Evolutionary conservation across 2,888 invertebrate genomes (phyloP).

Genomic region (Deroplatys truncata): DNA sequence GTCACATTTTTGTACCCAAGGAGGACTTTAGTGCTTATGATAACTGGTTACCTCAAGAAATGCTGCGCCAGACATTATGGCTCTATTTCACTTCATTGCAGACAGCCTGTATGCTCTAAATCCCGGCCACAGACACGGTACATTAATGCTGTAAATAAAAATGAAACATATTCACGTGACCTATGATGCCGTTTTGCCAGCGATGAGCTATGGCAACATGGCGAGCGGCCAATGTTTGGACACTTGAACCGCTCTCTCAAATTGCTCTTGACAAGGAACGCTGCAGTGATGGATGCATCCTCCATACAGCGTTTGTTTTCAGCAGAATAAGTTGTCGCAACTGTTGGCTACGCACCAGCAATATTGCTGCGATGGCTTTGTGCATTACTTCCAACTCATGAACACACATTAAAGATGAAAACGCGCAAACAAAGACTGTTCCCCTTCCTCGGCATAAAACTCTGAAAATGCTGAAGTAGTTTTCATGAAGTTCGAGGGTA

Average conservation of each 20-base stretch:
- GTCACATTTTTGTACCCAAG: too few species aligned
- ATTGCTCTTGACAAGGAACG: background rate
- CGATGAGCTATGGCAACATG: background rate
- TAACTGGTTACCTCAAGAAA: too few species aligned
- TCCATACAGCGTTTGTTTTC: background rate
- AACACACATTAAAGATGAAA: background rate
- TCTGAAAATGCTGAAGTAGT: background rate
- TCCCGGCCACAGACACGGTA: background rate
- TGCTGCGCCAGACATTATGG: too few species aligned
- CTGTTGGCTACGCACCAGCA: background rate
- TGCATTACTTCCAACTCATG: background rate
- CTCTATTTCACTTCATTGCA: background rate
- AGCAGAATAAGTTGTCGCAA: background rate
- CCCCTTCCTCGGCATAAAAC: background rate
- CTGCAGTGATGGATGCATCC: background rate
- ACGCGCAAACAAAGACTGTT: background rate
- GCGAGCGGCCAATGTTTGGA: background rate
- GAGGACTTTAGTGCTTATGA: too few species aligned
- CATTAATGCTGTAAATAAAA: background rate
- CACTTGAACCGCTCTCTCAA: background rate
- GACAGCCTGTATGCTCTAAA: background rate
- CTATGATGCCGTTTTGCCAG: background rate
- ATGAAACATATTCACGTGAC: background rate
- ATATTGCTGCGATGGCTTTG: background rate
- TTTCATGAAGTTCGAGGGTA: background rate